Conservation (phyloP, 2,113 vertebrate genomes). For the Silurus meridionalis region DNA sequence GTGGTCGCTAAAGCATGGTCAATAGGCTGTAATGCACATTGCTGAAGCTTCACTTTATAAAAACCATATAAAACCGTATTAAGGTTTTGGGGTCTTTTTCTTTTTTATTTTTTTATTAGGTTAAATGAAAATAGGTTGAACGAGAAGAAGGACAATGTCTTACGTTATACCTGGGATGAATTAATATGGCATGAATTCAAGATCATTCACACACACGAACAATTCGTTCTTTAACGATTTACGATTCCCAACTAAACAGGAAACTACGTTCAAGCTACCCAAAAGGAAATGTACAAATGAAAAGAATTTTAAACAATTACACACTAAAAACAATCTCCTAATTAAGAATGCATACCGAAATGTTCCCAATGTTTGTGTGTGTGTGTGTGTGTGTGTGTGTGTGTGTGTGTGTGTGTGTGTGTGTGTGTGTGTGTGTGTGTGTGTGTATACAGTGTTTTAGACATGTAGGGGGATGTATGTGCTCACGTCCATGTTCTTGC, state of each 20-base stretch:
- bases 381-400: no score
- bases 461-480: background rate
- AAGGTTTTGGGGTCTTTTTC: background rate
- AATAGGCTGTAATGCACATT: background rate
- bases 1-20: background rate
- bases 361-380: background rate
- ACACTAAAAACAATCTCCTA: background rate
- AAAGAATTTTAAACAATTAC: background rate
- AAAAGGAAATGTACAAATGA: background rate
- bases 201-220: background rate
- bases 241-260: background rate
- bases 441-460: background rate
- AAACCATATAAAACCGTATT: background rate
- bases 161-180: background rate
- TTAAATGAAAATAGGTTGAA: no score
- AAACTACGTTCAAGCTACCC: background rate
- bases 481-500: slow-evolving; percentile 35
- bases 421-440: background rate
- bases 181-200: background rate
- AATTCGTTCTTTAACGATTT: background rate
- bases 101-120: background rate
- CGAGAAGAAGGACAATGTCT: no score
- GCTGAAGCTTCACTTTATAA: background rate
- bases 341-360: background rate
- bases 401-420: no score